These are phyloP conservation scores for Macrocentrus cingulum DNA, from an alignment of 1,140 invertebrate genomes.

Conservation along the genomic window DNA sequence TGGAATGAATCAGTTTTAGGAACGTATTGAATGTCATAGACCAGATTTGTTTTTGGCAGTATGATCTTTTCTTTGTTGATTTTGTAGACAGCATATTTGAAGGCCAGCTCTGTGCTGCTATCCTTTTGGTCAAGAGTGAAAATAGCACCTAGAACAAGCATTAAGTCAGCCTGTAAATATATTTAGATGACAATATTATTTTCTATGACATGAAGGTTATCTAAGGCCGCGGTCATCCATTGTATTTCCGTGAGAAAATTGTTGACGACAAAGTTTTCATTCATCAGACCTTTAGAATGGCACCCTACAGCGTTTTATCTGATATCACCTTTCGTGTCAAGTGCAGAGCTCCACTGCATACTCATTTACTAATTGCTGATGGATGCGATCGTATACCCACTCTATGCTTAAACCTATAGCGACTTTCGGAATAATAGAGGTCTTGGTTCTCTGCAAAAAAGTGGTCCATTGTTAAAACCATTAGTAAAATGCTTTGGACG, in stretches of 20 bases:
- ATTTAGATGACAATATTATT: no score
- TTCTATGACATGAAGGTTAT: no score
- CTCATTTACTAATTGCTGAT: constrained; percentile 43
- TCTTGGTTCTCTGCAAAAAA: no score
- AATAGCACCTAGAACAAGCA: constrained; percentile 60
- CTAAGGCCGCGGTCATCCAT: not conserved
- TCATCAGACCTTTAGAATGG: constrained; percentile 4
- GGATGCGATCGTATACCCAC: constrained; percentile 29
- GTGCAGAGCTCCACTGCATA: constrained; percentile 26
- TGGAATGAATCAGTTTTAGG: constrained; percentile 69
- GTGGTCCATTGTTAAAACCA: no score
- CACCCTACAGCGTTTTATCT: constrained; percentile 3
- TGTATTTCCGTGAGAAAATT: constrained; percentile 1
- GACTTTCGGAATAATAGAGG: constrained; percentile 21
- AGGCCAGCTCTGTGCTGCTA: constrained; percentile 66
- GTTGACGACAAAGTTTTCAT: constrained; percentile 4
- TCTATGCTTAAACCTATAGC: constrained; percentile 33
- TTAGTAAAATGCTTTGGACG: not conserved
- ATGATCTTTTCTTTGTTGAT: constrained; percentile 68
- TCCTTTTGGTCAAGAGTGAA: constrained; percentile 69
- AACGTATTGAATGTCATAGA: constrained; percentile 70
- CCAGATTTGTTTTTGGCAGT: constrained; percentile 66
- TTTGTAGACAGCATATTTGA: constrained; percentile 70
- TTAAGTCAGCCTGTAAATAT: not conserved
- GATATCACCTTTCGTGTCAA: constrained; percentile 23